These are phyloP conservation scores for Epinephelus awoara DNA, from an alignment of 2,797 vertebrate species.

Conservation along the genomic window DNA sequence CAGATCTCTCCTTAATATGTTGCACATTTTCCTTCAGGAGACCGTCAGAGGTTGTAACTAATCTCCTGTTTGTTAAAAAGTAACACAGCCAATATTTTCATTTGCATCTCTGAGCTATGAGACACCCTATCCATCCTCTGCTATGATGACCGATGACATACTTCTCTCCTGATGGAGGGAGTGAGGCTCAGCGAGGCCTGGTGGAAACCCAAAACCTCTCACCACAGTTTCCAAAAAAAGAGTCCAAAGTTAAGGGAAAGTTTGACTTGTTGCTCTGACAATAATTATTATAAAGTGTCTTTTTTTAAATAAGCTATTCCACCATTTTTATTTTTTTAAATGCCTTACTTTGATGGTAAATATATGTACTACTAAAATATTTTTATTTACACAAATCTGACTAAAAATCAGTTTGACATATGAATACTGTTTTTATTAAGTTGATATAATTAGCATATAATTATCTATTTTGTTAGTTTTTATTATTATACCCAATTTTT, in stretches of 20 bases:
- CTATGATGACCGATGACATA: constrained; percentile 76
- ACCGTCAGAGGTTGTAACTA: constrained; percentile 45
- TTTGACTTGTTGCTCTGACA: constrained; percentile 54
- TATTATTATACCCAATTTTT: not conserved
- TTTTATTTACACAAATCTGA: not conserved
- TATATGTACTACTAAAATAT: not conserved
- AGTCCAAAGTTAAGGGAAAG: constrained; percentile 21
- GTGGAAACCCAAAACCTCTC: constrained; percentile 66
- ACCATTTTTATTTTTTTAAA: not conserved
- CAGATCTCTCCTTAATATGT: constrained; percentile 54
- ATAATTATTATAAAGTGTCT: constrained; percentile 2
- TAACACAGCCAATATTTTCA: constrained; percentile 66
- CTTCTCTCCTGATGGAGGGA: constrained; percentile 56
- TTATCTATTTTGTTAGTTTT: not conserved
- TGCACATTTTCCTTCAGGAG: constrained; percentile 61
- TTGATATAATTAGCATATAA: too few relatives aligned
- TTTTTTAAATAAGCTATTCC: not conserved
- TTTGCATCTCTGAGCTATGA: constrained; percentile 64
- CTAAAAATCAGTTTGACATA: not conserved
- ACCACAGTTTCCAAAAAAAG: constrained; percentile 21
- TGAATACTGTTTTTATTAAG: not conserved
- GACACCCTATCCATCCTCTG: constrained; percentile 69
- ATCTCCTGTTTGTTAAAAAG: constrained; percentile 67
- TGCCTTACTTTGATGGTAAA: not conserved
- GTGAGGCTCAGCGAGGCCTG: constrained; percentile 38